Percentiles rank a stretch among this genome's conserved stretches.
These are phyloP conservation scores for Diplosoma virens DNA, from an alignment of 23 tunicate genomes.

Conservation along the genomic window DNA sequence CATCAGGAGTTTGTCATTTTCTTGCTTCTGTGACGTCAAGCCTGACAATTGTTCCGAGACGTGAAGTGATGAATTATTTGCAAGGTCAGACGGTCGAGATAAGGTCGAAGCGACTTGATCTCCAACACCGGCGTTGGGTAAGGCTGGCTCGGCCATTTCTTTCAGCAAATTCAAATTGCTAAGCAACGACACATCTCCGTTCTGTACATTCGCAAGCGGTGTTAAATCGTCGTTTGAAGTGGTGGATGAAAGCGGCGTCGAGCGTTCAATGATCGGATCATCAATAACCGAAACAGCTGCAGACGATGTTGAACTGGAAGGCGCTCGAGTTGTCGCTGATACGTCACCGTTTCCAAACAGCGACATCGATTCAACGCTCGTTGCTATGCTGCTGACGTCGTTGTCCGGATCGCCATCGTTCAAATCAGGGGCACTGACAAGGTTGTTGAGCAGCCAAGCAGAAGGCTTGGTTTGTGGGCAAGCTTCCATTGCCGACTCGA, in stretches of 20 bases:
- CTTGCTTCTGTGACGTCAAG: not conserved
- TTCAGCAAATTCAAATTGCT: not conserved
- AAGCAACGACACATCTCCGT: not conserved
- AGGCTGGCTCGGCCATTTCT: not conserved
- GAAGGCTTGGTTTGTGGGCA: conserved; percentile 19
- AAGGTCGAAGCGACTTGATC: conserved; percentile 3
- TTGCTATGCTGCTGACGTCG: conserved; percentile 61
- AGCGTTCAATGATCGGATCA: not conserved
- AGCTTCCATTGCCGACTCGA: not conserved
- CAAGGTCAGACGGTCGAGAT: not conserved
- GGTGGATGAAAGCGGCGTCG: not conserved
- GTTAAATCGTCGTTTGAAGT: not conserved
- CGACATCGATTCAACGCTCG: conserved; percentile 52
- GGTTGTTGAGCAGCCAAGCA: conserved; percentile 55
- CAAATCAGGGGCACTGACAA: conserved; percentile 17
- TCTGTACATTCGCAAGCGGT: not conserved
- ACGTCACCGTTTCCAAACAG: conserved; percentile 23
- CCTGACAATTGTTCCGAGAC: not conserved
- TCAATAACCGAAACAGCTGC: not conserved
- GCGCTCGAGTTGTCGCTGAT: not conserved
- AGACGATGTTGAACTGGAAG: not conserved
- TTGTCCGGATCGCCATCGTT: conserved; percentile 38
- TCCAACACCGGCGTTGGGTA: not conserved
- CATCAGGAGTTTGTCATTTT: not conserved
- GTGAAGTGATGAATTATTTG: not conserved